phyloP scores from a whole-genome alignment of 2,888 invertebrate genomes.

The Eupithecia exiguata region DNA sequence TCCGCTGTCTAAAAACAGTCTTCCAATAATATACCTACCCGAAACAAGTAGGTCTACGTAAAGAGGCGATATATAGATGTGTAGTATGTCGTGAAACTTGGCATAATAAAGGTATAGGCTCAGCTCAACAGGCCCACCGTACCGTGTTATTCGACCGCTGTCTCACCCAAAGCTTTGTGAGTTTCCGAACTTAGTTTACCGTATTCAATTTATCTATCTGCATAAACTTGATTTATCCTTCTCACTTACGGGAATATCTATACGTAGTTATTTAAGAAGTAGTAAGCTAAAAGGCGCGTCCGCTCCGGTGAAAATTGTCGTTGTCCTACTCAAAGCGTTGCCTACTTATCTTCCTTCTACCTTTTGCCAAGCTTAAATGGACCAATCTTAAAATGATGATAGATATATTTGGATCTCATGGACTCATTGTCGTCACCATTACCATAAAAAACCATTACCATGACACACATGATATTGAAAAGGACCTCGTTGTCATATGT shows the following conservation, averaged over 20 bases:
- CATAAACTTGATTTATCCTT: conserved; percentile 3
- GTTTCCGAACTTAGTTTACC: conserved; percentile 26
- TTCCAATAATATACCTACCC: not conserved
- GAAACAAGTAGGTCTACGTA: not conserved
- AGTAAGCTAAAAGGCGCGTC: not conserved
- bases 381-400: not conserved
- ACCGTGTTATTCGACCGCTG: conserved; percentile 27
- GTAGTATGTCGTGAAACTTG: not conserved
- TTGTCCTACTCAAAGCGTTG: not conserved
- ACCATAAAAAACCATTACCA: not conserved
- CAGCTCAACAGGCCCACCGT: conserved; percentile 7
- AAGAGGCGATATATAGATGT: not conserved
- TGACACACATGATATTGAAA: not conserved
- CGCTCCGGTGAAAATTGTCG: not conserved
- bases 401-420: too few species aligned
- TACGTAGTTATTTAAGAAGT: not conserved
- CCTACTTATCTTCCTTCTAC: not conserved
- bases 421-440: not conserved
- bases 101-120: conserved; percentile 8
- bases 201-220: conserved; percentile 12
- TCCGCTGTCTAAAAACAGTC: not conserved
- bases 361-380: not conserved
- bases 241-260: not conserved
- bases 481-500: not conserved
- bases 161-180: conserved; percentile 19